Percentiles rank a stretch among this genome's conserved stretches.
Conservation (phyloP, 1,140 invertebrate species). For the Eueides isabella region DNA sequence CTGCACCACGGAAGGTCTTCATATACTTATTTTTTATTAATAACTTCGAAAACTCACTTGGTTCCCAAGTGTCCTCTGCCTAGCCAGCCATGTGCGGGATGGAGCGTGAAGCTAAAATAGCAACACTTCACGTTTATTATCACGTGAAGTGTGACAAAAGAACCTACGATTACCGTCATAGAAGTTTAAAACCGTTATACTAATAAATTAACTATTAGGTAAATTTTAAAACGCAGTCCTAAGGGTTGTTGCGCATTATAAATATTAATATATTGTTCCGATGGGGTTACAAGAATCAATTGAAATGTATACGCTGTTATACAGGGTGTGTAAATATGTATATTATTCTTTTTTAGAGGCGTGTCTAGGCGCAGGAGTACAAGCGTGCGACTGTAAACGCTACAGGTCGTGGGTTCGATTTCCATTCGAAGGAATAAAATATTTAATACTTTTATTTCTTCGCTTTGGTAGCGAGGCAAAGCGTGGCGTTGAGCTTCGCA, state of each 20-base stretch:
- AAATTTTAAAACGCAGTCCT: not conserved
- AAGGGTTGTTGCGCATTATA: not conserved
- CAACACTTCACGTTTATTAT: too few relatives aligned
- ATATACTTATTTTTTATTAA: too few relatives aligned
- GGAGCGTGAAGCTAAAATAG: not conserved
- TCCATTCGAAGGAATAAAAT: too few relatives aligned
- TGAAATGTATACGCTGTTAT: constrained; percentile 5
- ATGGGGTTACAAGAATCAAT: constrained; percentile 24
- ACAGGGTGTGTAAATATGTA: not conserved
- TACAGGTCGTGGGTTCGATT: too few relatives aligned
- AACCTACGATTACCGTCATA: not conserved
- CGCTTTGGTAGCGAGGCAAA: too few relatives aligned
- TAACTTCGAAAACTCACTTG: not conserved
- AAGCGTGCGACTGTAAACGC: too few relatives aligned
- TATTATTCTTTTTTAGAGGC: too few relatives aligned
- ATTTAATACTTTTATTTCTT: too few relatives aligned
- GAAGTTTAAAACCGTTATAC: too few relatives aligned
- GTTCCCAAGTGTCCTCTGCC: not conserved
- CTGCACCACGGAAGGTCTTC: too few relatives aligned
- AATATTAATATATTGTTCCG: constrained; percentile 13
- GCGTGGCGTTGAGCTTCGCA: too few relatives aligned
- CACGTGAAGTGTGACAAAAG: not conserved
- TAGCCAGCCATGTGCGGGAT: not conserved
- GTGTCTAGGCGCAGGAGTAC: too few relatives aligned
- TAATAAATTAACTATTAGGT: not conserved